A percentile compares a stretch with the other conserved stretches of the same genome.
Evolutionary conservation across 2,113 vertebrate species (phyloP).

Genomic region (Alouatta palliata): DNA sequence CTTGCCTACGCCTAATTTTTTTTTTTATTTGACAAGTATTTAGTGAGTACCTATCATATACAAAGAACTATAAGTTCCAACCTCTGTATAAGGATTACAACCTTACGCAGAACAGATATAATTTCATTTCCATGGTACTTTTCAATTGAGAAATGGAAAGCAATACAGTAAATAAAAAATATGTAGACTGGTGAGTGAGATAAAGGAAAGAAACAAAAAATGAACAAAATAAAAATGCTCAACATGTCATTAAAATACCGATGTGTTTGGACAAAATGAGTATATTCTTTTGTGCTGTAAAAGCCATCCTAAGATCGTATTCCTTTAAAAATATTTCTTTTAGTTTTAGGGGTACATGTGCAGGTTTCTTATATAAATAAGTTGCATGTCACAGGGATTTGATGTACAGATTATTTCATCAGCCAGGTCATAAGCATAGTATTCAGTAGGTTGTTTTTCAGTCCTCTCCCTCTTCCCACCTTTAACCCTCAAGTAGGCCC

Average conservation of each 20-base stretch:
- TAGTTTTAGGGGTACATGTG: too few relatives aligned
- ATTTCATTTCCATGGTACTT: neutral
- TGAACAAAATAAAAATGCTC: slow-evolving; percentile 23
- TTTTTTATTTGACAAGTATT: neutral
- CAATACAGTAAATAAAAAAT: neutral
- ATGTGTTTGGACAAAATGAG: slow-evolving; percentile 14
- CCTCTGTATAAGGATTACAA: neutral
- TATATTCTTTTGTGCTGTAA: slow-evolving; percentile 25
- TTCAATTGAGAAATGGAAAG: slow-evolving; percentile 13
- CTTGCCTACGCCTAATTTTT: too few relatives aligned
- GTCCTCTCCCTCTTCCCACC: too few relatives aligned
- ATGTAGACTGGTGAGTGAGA: neutral
- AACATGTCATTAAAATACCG: neutral
- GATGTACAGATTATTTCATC: too few relatives aligned
- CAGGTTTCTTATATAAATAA: too few relatives aligned
- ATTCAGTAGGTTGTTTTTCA: too few relatives aligned
- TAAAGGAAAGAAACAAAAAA: neutral
- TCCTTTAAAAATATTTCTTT: too few relatives aligned
- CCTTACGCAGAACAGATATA: neutral
- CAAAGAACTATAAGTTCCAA: neutral
- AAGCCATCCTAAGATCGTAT: neutral
- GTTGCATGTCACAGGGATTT: too few relatives aligned
- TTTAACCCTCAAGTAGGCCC: too few relatives aligned
- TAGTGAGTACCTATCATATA: neutral
- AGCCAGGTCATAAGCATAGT: too few relatives aligned